Conservation (phyloP, 2,797 vertebrate species). For the Neoniphon sammara region DNA sequence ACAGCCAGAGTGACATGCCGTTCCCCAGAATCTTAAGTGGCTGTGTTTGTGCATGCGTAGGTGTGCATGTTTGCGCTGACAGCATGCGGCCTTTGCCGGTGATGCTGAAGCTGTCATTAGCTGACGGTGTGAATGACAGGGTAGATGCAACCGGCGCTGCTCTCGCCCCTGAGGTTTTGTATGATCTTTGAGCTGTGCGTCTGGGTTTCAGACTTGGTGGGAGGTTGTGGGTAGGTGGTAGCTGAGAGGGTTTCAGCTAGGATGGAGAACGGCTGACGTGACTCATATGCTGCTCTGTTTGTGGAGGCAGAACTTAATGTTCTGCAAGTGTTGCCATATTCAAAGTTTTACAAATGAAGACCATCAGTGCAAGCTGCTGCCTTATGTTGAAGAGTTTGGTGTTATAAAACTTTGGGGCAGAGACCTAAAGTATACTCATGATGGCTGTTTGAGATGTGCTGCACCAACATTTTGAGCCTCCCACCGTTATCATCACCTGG, state of each 20-base stretch:
- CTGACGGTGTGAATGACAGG: conserved; percentile 42
- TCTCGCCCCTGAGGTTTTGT: conserved; percentile 29
- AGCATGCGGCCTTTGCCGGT: conserved; percentile 30
- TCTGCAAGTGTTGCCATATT: neutral
- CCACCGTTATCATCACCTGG: conserved; percentile 26
- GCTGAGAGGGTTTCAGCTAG: neutral
- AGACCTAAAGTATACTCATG: neutral
- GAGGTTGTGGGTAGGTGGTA: conserved; percentile 9
- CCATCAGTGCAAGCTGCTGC: neutral
- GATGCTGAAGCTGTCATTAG: conserved; percentile 49
- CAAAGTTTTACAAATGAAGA: conserved; percentile 5
- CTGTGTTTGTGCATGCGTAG: conserved; percentile 35
- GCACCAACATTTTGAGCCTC: conserved; percentile 24
- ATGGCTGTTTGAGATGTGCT: conserved; percentile 4
- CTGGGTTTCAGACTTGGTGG: conserved; percentile 3
- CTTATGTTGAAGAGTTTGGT: neutral
- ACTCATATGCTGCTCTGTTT: neutral
- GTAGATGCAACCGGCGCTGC: conserved; percentile 38
- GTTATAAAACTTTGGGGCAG: neutral
- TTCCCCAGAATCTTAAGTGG: conserved; percentile 19
- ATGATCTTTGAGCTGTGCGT: conserved; percentile 46
- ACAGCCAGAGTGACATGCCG: conserved; percentile 6
- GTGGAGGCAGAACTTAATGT: neutral
- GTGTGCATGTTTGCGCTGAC: conserved; percentile 36
- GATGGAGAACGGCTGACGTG: conserved; percentile 2